phyloP scores from a whole-genome alignment of 2,888 invertebrate species.

The Nomada ferruginata region DNA sequence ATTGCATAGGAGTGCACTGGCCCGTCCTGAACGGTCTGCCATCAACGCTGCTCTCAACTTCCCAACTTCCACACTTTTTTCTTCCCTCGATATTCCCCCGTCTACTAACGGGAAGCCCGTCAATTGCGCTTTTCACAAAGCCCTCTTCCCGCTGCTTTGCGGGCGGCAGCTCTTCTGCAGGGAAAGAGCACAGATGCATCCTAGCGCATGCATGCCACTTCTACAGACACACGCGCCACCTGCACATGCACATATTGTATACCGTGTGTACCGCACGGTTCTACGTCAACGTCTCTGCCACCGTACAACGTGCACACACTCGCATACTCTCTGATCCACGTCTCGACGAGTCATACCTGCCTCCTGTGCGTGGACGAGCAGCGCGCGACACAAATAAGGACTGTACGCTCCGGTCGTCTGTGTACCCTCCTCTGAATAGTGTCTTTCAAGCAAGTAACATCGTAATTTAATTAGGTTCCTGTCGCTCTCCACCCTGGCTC shows the following conservation, averaged over 20 bases:
- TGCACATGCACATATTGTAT: neutral
- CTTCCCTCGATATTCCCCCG: slow-evolving; percentile 70
- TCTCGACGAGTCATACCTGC: neutral
- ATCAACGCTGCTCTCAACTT: slow-evolving; percentile 20
- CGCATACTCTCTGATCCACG: neutral
- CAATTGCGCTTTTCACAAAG: slow-evolving; percentile 79
- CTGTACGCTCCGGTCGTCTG: slow-evolving; percentile 54
- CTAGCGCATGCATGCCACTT: slow-evolving; percentile 39
- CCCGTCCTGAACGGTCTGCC: slow-evolving; percentile 24
- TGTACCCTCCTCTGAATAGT: slow-evolving; percentile 44
- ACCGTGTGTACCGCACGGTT: neutral
- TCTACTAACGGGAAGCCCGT: slow-evolving; percentile 75
- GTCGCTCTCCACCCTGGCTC: slow-evolving; percentile 25
- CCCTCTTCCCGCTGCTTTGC: slow-evolving; percentile 64
- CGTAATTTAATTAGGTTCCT: slow-evolving; percentile 74
- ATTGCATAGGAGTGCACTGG: neutral
- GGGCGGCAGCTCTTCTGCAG: slow-evolving; percentile 58
- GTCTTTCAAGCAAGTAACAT: slow-evolving; percentile 74
- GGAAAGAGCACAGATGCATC: slow-evolving; percentile 55
- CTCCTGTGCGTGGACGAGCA: neutral
- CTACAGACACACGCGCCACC: neutral
- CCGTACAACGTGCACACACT: neutral
- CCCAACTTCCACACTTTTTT: slow-evolving; percentile 48
- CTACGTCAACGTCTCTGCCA: slow-evolving; percentile 24
- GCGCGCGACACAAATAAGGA: slow-evolving; percentile 38